Evolutionary conservation across 2,797 vertebrate species (phyloP), one percentile per base, ranked within the genome.

Genomic region (Bradypodion pumilum): DNA sequence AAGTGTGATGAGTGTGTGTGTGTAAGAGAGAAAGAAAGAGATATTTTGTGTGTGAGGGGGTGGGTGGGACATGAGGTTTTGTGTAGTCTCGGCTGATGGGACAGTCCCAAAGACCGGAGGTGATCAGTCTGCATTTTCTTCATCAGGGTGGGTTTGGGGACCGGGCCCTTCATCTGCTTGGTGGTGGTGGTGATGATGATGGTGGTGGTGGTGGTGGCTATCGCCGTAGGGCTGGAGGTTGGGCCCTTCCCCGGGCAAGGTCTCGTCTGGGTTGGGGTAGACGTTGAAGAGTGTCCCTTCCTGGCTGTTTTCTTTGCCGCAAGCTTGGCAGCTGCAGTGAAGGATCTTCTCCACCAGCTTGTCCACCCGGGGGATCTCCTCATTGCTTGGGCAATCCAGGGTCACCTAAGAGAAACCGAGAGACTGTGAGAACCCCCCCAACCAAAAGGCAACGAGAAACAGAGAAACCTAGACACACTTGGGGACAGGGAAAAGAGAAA

Each of bases 321-420:
- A 99, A 0, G 98, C 98, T 96, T 99, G 98, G 94, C 98, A 99
- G 95, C 98, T 99, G 81, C 98, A 99, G 84, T 97, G 97, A 72
- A 99, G 93, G 74, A 99, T 99, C 95, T 98, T 97, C 94, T 99
- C 98, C 93, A 99, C 98, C 93, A 99, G 93, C 83, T 99, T 99
- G 89, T 99, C 98, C 89, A 99, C 98, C 1, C 95, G 95, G 60
- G 98, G 98, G 75, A 97, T 95, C 72, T 98, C 97, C 2, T 98
- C 96, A 0, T 94, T 98, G 90, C 96, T 96, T 0, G 98, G 97
- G 42, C 98, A 99, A 89, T 99, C 98, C 95, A 99, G 87, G 0
- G 98, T 99, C 91, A 99, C 98, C 98, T 99, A 91, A 13, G 68
- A n/a, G 25, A 74, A 77, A 12, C 15, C 35, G 8, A 44, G 29